Conservation (phyloP, 2,888 invertebrate genomes). For the Tiphia femorata region DNA sequence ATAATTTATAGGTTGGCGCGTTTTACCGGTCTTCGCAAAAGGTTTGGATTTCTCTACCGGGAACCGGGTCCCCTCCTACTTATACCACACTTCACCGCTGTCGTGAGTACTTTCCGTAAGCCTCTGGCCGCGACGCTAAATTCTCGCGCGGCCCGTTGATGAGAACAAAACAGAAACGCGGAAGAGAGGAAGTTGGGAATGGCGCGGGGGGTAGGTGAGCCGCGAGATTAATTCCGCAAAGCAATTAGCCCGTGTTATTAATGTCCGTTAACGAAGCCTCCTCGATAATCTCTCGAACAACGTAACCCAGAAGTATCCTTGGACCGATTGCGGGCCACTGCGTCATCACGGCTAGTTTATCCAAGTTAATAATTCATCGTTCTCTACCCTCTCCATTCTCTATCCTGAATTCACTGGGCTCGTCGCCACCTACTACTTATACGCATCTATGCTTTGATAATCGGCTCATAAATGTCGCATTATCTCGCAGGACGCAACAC, state of each 20-base stretch:
- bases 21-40: no score
- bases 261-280: conserved; percentile 21
- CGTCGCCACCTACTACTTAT: conserved; percentile 34
- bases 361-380: conserved; percentile 46
- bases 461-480: conserved; percentile 48
- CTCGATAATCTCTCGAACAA: conserved; percentile 33
- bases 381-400: background rate
- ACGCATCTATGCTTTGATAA: conserved; percentile 33
- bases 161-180: no score
- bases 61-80: no score
- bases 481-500: conserved; percentile 32
- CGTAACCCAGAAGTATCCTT: conserved; percentile 23
- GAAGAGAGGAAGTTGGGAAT: no score
- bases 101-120: no score
- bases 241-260: background rate
- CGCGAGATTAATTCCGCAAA: background rate
- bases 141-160: no score
- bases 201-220: background rate
- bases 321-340: conserved; percentile 16
- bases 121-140: no score
- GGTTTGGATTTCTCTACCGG: no score
- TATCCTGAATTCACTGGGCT: no score
- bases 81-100: background rate
- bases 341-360: conserved; percentile 35
- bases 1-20: no score